These are phyloP conservation scores for Sinonovacula constricta DNA, from an alignment of 1,140 invertebrate species.

Conservation along the genomic window DNA sequence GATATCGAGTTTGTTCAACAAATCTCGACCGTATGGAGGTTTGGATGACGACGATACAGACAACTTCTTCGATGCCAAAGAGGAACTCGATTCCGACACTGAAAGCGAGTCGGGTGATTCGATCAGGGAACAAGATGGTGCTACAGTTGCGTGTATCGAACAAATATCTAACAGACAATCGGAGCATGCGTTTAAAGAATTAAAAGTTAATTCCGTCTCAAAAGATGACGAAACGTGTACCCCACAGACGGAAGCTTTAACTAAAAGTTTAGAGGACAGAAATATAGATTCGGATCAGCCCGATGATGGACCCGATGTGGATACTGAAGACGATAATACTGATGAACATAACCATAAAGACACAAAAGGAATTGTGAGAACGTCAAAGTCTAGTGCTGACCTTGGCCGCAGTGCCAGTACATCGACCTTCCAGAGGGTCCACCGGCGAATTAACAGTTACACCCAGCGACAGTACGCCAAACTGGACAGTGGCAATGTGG, in stretches of 20 bases:
- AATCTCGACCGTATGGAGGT: background rate
- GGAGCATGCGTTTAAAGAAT: background rate
- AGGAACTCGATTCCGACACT: background rate
- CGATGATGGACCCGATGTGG: background rate
- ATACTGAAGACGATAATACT: background rate
- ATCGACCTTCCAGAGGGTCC: conserved; percentile 25
- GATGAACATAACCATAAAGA: conserved; percentile 29
- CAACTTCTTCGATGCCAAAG: background rate
- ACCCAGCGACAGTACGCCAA: conserved; percentile 43
- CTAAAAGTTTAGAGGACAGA: no score
- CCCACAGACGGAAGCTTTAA: no score
- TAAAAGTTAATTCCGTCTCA: background rate
- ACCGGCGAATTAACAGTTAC: conserved; percentile 43
- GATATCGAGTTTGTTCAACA: background rate
- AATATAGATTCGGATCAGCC: background rate
- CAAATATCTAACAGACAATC: background rate
- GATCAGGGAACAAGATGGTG: background rate
- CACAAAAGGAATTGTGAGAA: conserved; percentile 34
- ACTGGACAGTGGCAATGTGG: conserved; percentile 28
- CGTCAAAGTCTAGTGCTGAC: conserved; percentile 10
- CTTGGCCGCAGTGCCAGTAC: background rate
- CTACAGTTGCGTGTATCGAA: background rate
- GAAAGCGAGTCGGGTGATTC: no score
- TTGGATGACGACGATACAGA: background rate
- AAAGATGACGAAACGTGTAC: background rate